Evolutionary conservation across 2,113 vertebrate genomes (phyloP), one percentile per base, ranked within the genome.

Genomic region (Chaetodon auriga): DNA sequence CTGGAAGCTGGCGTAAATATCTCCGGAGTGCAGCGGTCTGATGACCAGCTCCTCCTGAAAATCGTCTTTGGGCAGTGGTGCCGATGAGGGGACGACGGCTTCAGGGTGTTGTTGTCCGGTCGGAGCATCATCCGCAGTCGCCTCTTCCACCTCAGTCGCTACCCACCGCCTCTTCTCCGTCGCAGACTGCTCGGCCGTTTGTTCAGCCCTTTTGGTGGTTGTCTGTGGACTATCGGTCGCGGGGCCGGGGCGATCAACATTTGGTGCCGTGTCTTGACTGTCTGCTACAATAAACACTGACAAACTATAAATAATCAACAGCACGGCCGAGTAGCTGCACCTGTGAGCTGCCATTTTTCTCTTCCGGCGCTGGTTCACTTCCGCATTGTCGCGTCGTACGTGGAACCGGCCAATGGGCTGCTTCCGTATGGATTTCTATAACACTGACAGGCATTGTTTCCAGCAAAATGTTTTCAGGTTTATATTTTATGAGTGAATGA

Each of bases 1-100:
- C 93, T 99, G 97, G 92, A 99, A 99, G 45, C 96, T 97, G 43
- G 97, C 96, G 78, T 97, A 97, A 45, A 99, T 92, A 76, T 99
- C 97, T n/a, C 97, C 98, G 0, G 95, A 96, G 36, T 96, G 96
- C 43, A 99, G 94, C 5, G 97, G 98, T 38, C 95, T 96, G 86
- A 99, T 94, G 23, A 98, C 96, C 68, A 99, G 80, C 77, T 99
- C 98, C 89, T 99, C 97, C 74, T 95, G 88, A 83, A 98, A 95
- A 19, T 94, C 91, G 3, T 96, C 95, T 88, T 90, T 94, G 13
- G 92, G 90, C 41, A 71, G 83, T 1, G 85, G 48, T 43, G 61
- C n/a, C 9, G 66, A 7, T 2, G 85, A 3, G 18, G 21, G 25
- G 14, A 7, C 61, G n/a, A 3, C 7, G 2, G 46, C 19, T 43